These are phyloP conservation scores for Alces alces DNA, from an alignment of 2,113 vertebrate genomes.

Conservation along the genomic window DNA sequence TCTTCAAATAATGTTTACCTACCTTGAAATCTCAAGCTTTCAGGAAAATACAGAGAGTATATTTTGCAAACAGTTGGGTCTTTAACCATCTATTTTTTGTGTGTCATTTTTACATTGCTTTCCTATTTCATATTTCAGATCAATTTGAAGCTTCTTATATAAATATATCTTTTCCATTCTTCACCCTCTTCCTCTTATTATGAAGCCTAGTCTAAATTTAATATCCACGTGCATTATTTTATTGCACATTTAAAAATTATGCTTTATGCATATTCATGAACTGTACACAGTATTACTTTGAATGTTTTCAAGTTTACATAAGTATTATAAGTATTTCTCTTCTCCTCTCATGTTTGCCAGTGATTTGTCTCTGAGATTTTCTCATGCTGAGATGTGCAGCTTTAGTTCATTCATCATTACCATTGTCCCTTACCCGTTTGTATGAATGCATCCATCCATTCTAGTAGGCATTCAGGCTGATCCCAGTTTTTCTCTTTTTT, in stretches of 20 bases:
- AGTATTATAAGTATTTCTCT: neutral
- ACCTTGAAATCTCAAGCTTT: neutral
- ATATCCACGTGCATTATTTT: conserved; percentile 1
- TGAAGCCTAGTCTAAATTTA: neutral
- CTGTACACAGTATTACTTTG: neutral
- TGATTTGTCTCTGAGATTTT: neutral
- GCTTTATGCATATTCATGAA: neutral
- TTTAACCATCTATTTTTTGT: neutral
- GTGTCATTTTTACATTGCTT: neutral
- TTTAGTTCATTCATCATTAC: neutral
- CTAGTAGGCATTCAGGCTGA: neutral
- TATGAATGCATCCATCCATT: neutral
- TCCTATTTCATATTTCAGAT: neutral
- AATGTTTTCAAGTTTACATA: neutral
- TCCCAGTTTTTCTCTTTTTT: neutral
- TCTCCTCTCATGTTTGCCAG: neutral
- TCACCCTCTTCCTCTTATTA: neutral
- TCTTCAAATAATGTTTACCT: neutral
- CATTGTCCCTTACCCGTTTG: neutral
- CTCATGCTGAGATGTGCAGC: neutral
- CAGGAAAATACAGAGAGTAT: neutral
- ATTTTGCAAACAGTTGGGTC: neutral
- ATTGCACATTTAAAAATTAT: neutral
- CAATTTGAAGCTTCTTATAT: neutral
- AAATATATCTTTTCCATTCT: neutral